Evolutionary conservation across 2,797 vertebrate genomes (phyloP).

Genomic region (Hephaestus fuliginosus): DNA sequence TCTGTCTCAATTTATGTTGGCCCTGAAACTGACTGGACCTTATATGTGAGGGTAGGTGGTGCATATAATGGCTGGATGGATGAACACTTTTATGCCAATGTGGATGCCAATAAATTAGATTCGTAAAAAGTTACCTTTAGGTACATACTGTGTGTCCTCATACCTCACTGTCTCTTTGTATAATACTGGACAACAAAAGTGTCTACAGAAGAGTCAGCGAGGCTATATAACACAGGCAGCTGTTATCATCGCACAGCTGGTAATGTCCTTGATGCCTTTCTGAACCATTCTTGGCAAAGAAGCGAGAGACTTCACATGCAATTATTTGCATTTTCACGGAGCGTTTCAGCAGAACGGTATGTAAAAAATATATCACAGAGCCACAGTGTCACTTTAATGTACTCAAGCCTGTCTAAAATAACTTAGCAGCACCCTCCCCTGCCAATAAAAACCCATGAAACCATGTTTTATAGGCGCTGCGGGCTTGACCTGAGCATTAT

Average conservation of each 20-base stretch:
- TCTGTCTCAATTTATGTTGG: no score
- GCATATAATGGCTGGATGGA: no score
- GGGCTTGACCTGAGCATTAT: conserved; percentile 8
- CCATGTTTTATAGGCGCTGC: conserved; percentile 9
- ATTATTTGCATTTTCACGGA: neutral
- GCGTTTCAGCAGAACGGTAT: neutral
- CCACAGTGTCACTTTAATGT: neutral
- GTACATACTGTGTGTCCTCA: neutral
- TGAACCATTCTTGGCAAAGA: neutral
- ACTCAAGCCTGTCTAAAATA: neutral
- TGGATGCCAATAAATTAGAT: neutral
- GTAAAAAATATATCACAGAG: neutral
- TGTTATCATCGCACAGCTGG: neutral
- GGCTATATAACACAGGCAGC: neutral
- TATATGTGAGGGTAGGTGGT: no score
- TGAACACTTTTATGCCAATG: neutral
- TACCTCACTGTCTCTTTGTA: neutral
- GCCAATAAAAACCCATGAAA: neutral
- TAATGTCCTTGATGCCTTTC: neutral
- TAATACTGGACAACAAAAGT: neutral
- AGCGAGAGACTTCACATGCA: neutral
- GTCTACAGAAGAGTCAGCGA: neutral
- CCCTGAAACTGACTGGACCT: no score
- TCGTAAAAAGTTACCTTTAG: neutral
- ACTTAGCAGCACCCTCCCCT: neutral